These are phyloP conservation scores for Tragelaphus buxtoni DNA, from an alignment of 2,113 vertebrate genomes.

Conservation along the genomic window DNA sequence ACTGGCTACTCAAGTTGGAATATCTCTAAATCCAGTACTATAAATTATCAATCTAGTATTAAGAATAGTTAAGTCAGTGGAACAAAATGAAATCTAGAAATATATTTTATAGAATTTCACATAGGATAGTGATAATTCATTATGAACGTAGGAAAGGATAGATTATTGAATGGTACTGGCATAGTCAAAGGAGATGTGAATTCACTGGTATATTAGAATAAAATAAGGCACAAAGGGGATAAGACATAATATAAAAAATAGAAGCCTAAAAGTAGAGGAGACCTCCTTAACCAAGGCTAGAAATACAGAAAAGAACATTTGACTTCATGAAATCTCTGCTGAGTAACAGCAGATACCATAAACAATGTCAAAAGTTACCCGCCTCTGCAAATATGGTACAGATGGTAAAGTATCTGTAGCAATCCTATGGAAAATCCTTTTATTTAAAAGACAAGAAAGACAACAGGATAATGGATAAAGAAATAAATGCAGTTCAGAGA, in stretches of 20 bases:
- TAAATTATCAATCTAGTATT: background rate
- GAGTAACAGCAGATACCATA: background rate
- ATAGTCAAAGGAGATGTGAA: background rate
- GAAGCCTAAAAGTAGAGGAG: background rate
- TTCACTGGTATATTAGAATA: background rate
- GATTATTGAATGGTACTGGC: background rate
- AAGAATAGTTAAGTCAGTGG: background rate
- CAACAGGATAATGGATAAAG: background rate
- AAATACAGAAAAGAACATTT: background rate
- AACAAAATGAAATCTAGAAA: background rate
- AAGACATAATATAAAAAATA: background rate
- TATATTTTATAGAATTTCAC: background rate
- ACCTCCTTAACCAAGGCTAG: background rate
- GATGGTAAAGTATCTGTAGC: background rate
- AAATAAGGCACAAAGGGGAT: background rate
- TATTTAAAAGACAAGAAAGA: background rate
- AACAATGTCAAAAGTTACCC: background rate
- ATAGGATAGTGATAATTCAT: background rate
- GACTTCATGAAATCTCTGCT: background rate
- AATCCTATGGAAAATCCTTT: background rate
- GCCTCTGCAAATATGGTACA: background rate
- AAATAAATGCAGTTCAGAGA: background rate
- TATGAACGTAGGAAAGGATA: background rate
- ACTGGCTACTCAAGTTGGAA: background rate
- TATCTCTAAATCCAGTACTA: background rate